Conservation (phyloP, 2,888 invertebrate genomes). For the Sminthurides aquaticus region DNA sequence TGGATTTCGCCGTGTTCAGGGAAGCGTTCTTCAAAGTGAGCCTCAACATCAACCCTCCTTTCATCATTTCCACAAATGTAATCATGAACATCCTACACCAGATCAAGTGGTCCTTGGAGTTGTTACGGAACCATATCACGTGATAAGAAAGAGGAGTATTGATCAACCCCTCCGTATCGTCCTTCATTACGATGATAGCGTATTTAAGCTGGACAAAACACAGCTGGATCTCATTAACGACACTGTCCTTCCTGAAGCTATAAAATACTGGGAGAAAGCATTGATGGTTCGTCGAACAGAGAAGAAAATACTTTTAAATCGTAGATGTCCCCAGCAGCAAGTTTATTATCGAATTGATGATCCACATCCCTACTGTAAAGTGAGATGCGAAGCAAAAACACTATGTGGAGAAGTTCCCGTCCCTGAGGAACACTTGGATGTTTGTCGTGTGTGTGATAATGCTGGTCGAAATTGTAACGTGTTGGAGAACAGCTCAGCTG, state of each 20-base stretch:
- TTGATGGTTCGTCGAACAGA: slow-evolving; percentile 80
- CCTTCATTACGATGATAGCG: slow-evolving; percentile 77
- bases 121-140: slow-evolving; percentile 68
- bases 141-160: slow-evolving; percentile 69
- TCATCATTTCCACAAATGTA: slow-evolving; percentile 9
- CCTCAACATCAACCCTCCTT: too few species aligned
- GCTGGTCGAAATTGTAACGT: slow-evolving; percentile 67
- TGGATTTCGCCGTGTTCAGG: too few species aligned
- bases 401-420: slow-evolving; percentile 95
- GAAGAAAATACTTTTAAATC: slow-evolving; percentile 72
- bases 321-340: slow-evolving; percentile 80
- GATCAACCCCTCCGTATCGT: slow-evolving; percentile 76
- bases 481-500: slow-evolving; percentile 47
- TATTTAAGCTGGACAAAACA: slow-evolving; percentile 75
- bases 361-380: slow-evolving; percentile 78
- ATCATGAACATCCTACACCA: slow-evolving; percentile 11
- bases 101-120: slow-evolving; percentile 62
- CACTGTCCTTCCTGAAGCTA: slow-evolving; percentile 81
- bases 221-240: slow-evolving; percentile 79
- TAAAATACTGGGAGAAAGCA: slow-evolving; percentile 87
- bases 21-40: too few species aligned
- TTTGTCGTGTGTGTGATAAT: slow-evolving; percentile 79
- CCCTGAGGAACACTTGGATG: slow-evolving; percentile 87
- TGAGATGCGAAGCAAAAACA: slow-evolving; percentile 70
- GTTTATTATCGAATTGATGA: slow-evolving; percentile 67